Evolutionary conservation across 2,888 invertebrate genomes (phyloP), one percentile per base, ranked within the genome.

Genomic region (Sericinus montela): DNA sequence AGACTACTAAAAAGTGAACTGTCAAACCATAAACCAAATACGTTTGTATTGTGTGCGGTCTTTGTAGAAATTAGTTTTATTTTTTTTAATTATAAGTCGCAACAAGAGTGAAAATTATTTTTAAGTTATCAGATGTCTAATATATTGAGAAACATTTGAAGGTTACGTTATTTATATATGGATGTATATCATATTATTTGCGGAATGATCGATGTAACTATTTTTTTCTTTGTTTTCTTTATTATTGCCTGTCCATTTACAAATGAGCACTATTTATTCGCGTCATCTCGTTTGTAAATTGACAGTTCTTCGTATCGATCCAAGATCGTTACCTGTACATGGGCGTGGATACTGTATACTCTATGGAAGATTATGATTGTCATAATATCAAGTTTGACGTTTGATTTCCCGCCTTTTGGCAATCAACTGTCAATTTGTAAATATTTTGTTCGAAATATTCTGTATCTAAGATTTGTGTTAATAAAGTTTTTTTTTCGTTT

Each of bases 71-170:
- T 11, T 32, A 32, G 9, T 32, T 32, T 10, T 9, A n/a, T 30
- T 30, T n/a, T 9, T 10, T 10, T 5, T n/a, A 11, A 32, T 10
- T 11, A 11, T 32, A 11, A 41, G 28, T 35, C 11, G 39, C 38
- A 34, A 46, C 13, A 14, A 39, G 37, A 16, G 43, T 39, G 43
- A 35, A 44, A 38, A 49, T 40, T 49, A 40, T 48, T 13, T 34
- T 39, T 44, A 44, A 34, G 38, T 44, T 39, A 48, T 19, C 39
- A 49, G 39, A 49, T 49, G 39, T 44, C 44, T 49, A 49, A 49
- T 49, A 49, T 49, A 49, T 49, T 49, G 34, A 44, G 16, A 13
- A 30, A 36, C 32, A 32, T 32, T 32, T 32, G 32, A 38, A 35
- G 11, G 7, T 37, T 37, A 28, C 19, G n/a, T 45, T 38, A 13